Conservation (phyloP, 2,113 vertebrate species). For the Benthochromis sp. region DNA sequence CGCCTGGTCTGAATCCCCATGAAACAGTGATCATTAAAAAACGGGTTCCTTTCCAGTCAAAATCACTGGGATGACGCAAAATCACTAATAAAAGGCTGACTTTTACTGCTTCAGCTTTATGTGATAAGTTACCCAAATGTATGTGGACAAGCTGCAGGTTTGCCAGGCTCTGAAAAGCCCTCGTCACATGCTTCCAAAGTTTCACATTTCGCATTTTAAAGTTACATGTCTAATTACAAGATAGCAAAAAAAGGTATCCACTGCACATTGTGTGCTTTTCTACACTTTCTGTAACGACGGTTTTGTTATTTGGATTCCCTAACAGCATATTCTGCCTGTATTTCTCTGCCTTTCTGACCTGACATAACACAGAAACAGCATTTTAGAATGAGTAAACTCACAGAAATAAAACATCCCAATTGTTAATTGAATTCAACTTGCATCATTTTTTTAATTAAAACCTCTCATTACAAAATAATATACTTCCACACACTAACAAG, state of each 20-base stretch:
- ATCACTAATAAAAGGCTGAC: slow-evolving; percentile 64
- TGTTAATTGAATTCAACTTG: not conserved
- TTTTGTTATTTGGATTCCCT: not conserved
- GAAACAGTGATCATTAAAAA: slow-evolving; percentile 71
- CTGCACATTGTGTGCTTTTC: not conserved
- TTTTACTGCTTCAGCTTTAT: slow-evolving; percentile 63
- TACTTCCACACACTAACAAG: slow-evolving; percentile 12
- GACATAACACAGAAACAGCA: not conserved
- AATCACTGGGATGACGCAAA: slow-evolving; percentile 69
- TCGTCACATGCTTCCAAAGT: slow-evolving; percentile 41
- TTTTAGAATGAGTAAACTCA: not conserved
- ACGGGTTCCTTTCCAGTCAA: slow-evolving; percentile 53
- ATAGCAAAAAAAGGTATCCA: not conserved
- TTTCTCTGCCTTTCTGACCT: not conserved
- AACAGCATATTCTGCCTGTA: not conserved
- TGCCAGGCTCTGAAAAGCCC: slow-evolving; percentile 41
- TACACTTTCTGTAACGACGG: rapidly evolving
- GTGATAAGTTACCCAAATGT: slow-evolving; percentile 67
- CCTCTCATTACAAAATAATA: not conserved
- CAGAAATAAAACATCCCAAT: not conserved
- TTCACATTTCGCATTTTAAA: slow-evolving; percentile 51
- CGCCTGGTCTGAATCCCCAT: slow-evolving; percentile 56
- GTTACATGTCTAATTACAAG: slow-evolving; percentile 17
- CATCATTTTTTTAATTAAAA: not conserved
- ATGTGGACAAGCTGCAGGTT: slow-evolving; percentile 40